Base-by-base conservation (phyloP, 2,113 vertebrate genomes). In the Candoia aspera region DNA sequence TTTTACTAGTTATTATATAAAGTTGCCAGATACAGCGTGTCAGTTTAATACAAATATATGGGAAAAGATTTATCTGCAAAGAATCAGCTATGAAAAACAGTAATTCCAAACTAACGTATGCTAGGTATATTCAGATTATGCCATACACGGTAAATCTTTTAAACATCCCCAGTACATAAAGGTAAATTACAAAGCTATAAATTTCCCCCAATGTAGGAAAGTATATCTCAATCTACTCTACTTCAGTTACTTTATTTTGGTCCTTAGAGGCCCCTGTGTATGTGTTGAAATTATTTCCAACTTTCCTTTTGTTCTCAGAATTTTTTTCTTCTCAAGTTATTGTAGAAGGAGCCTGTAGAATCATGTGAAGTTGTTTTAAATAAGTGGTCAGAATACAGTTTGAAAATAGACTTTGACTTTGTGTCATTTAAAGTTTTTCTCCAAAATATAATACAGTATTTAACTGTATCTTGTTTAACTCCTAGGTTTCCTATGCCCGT, bases 401-500 rank as follows among this genome's bases (percentile, higher is more conserved):
- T 91, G 62, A 93, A 42, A 2, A 2, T 68, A 8, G 23, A 4
- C 59, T 92, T 68, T 85, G 0, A 4, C 89, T 64, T 85, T 90
- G 60, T 17, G 0, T 0, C 6, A 55, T 19, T 17, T 92, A 86
- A 62, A 90, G 19, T 2, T 0, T 54, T 33, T 90, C 57, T 24
- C 89, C 96, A 93, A 97, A 1, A 0, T 54, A 87, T 58, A 91
- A 26, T 42, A n/a, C 29, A 10, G 37, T 33, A 37, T 88, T 89
- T 92, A 89, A 85, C 49, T n/a, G 55, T 55, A 4, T 85, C 87
- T 58, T 86, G 87, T 90, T 96, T 91, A 73, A 37, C 53, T 94
- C 94, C 42, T 94, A 99, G 99, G 99, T 99, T 97, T 99, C 99
- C 0, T 99, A 99, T 93, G 99, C 99, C 91, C 98, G 99, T 96